Conservation (phyloP, 30 jellyfish, hydroid and myxozoan species). For the Turritopsis dohrnii region DNA sequence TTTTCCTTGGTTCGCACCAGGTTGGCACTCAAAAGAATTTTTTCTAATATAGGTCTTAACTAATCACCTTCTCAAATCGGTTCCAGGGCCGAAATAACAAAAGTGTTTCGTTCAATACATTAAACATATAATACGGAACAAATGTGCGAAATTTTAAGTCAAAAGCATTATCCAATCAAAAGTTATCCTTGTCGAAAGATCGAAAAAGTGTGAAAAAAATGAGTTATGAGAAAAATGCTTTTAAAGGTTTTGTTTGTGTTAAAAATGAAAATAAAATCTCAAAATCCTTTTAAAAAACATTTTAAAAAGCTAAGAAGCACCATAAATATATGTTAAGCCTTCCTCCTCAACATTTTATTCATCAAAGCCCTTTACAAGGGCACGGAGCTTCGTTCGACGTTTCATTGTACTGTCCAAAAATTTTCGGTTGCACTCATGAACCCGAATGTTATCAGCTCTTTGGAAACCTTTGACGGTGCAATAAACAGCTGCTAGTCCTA, state of each 20-base stretch:
- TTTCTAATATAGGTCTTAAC: not conserved
- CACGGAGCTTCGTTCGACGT: too few relatives aligned
- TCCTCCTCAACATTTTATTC: not conserved
- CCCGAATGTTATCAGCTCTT: too few relatives aligned
- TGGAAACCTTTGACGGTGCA: too few relatives aligned
- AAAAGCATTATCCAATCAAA: conserved; percentile 32
- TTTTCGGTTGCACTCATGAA: too few relatives aligned
- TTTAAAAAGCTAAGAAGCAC: not conserved
- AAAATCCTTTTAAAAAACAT: not conserved
- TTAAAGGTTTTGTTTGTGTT: not conserved
- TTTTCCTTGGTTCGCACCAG: not conserved
- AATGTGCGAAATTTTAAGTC: not conserved
- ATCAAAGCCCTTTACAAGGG: not conserved
- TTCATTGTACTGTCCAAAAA: too few relatives aligned
- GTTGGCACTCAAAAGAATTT: too few relatives aligned
- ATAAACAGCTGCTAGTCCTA: conserved; percentile 22
- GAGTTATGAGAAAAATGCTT: conserved; percentile 1
- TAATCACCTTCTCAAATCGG: not conserved
- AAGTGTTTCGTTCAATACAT: conserved; percentile 18
- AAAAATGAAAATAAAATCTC: not conserved
- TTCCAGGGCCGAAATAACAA: not conserved
- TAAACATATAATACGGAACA: not conserved
- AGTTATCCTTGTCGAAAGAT: conserved; percentile 29
- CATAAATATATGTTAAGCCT: not conserved
- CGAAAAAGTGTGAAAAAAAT: conserved; percentile 12